phyloP scores from a whole-genome alignment of 30 jellyfish, hydroid and myxozoan species.

The Turritopsis rubra region DNA sequence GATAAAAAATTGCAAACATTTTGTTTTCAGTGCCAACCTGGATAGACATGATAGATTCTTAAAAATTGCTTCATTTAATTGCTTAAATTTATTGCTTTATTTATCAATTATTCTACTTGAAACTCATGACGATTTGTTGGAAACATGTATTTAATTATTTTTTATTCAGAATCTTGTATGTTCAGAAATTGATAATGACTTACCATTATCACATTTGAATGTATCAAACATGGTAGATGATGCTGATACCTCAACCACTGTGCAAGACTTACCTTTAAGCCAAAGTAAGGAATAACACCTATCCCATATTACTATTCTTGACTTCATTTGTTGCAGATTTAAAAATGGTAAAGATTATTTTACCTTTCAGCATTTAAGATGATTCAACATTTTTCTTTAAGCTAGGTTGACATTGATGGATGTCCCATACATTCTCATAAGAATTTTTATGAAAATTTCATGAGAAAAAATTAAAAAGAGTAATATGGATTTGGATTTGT shows the following conservation, averaged over 20 bases:
- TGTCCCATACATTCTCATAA: too few species aligned
- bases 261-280: conserved; percentile 7
- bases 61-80: background rate
- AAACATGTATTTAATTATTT: background rate
- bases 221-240: conserved; percentile 9
- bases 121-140: background rate
- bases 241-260: background rate
- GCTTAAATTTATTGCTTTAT: background rate
- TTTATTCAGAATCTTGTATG: conserved; percentile 19
- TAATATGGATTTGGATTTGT: too few species aligned
- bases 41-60: background rate
- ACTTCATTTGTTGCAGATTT: too few species aligned
- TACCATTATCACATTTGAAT: conserved; percentile 22
- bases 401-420: too few species aligned
- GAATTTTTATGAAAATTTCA: too few species aligned
- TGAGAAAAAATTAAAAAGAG: too few species aligned
- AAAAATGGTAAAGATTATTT: too few species aligned
- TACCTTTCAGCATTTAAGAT: background rate
- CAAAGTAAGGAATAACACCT: background rate
- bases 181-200: conserved; percentile 25
- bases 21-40: background rate
- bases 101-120: background rate
- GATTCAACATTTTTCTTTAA: background rate
- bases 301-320: background rate
- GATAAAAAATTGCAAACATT: too few species aligned